Conservation (phyloP, 2,113 vertebrate species). For the Eidolon helvum region DNA sequence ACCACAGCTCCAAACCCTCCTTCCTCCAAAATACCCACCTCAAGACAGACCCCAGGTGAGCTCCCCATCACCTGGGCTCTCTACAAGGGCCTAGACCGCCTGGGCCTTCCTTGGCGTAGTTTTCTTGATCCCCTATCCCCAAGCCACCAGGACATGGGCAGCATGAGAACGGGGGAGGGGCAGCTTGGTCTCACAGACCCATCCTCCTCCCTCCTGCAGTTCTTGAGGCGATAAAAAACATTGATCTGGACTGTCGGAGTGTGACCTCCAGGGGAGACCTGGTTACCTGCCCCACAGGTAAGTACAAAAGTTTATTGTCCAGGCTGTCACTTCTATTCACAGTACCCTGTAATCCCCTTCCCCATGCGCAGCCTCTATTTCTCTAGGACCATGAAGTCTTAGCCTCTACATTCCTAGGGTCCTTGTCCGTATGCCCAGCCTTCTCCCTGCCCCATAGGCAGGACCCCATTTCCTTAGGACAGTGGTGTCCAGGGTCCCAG, state of each 20-base stretch:
- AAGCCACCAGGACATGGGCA: neutral
- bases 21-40: neutral
- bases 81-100: neutral
- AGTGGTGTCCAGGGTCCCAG: neutral
- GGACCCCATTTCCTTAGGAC: neutral
- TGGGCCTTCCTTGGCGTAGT: neutral
- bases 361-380: neutral
- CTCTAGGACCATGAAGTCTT: neutral
- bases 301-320: neutral
- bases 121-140: neutral
- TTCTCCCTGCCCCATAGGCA: neutral
- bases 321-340: neutral
- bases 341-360: no score
- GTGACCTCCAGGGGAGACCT: slow-evolving; percentile 1
- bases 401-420: neutral
- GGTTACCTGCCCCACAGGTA: slow-evolving; percentile 57
- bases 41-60: neutral
- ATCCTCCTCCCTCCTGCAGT: neutral
- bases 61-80: neutral
- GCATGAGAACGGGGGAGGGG: neutral
- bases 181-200: neutral
- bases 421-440: neutral
- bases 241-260: neutral
- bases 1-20: neutral
- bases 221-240: fast-evolving